Percentiles rank a stretch among this genome's conserved stretches.
These are phyloP conservation scores for Sarcophaga carnaria DNA, from an alignment of 2,888 invertebrate genomes.

Conservation along the genomic window DNA sequence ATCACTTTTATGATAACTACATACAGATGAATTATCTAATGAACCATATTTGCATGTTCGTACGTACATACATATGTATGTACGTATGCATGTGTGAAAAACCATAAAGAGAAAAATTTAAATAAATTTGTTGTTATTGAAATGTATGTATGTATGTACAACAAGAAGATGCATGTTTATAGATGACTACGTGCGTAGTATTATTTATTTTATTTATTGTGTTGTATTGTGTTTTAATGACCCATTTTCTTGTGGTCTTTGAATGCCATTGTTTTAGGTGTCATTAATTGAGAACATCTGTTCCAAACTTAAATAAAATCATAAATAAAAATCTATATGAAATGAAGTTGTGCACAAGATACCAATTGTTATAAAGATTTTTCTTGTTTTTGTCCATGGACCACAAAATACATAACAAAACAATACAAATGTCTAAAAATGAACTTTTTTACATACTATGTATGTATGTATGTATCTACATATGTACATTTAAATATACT, in stretches of 20 bases:
- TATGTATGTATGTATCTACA: no score
- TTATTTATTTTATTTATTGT: neutral
- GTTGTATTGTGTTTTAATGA: slow-evolving; percentile 46
- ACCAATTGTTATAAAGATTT: neutral
- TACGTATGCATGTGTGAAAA: neutral
- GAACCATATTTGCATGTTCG: neutral
- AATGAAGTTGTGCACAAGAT: neutral
- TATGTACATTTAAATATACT: neutral
- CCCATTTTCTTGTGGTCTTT: slow-evolving; percentile 22
- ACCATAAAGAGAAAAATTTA: no score
- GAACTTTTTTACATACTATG: neutral
- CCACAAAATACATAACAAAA: neutral
- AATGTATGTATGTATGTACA: slow-evolving; percentile 24
- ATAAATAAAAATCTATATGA: slow-evolving; percentile 32
- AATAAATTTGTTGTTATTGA: slow-evolving; percentile 16
- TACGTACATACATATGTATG: neutral
- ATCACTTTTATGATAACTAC: no score
- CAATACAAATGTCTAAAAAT: neutral
- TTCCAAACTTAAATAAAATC: slow-evolving; percentile 18
- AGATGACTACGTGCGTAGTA: neutral
- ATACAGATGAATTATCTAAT: no score
- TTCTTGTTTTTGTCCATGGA: neutral
- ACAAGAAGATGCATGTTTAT: neutral
- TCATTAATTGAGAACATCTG: slow-evolving; percentile 62
- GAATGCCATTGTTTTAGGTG: slow-evolving; percentile 50